Conservation (phyloP, 2,113 vertebrate genomes). For the Aphyosemion australe region DNA sequence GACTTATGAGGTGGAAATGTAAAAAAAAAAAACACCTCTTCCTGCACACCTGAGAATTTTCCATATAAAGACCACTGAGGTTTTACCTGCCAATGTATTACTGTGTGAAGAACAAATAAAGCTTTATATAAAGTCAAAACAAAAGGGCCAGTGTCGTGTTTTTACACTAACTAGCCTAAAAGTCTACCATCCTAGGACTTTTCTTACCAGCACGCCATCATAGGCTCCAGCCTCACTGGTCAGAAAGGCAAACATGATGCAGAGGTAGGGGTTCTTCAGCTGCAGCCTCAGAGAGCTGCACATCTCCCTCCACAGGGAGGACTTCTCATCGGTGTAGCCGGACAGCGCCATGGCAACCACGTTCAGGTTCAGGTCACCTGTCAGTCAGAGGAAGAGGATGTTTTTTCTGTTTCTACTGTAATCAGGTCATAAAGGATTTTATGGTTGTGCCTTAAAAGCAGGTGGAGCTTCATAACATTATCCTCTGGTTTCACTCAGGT, state of each 20-base stretch:
- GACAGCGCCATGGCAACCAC: slow-evolving; percentile 98
- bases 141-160: slow-evolving; percentile 9
- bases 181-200: slow-evolving; percentile 5
- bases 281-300: slow-evolving; percentile 94
- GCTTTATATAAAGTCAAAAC: slow-evolving; percentile 7
- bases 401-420: no score
- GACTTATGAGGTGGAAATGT: slow-evolving; percentile 10
- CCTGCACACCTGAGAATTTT: slow-evolving; percentile 29
- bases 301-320: slow-evolving; percentile 98
- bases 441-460: no score
- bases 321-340: slow-evolving; percentile 95
- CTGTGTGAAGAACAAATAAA: slow-evolving; percentile 3
- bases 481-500: no score
- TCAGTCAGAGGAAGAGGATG: not conserved
- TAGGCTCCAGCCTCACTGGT: slow-evolving; percentile 95
- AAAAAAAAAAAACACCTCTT: slow-evolving; percentile 32
- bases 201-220: slow-evolving; percentile 90
- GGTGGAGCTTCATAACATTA: no score
- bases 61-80: slow-evolving; percentile 5
- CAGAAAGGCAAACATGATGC: slow-evolving; percentile 97
- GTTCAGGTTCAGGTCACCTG: slow-evolving; percentile 97
- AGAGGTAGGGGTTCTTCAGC: slow-evolving; percentile 93
- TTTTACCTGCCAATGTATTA: not conserved
- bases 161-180: not conserved
- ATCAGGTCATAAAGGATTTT: no score